phyloP scores from a whole-genome alignment of 2,113 vertebrate genomes.

The Coptodon rendalli region DNA sequence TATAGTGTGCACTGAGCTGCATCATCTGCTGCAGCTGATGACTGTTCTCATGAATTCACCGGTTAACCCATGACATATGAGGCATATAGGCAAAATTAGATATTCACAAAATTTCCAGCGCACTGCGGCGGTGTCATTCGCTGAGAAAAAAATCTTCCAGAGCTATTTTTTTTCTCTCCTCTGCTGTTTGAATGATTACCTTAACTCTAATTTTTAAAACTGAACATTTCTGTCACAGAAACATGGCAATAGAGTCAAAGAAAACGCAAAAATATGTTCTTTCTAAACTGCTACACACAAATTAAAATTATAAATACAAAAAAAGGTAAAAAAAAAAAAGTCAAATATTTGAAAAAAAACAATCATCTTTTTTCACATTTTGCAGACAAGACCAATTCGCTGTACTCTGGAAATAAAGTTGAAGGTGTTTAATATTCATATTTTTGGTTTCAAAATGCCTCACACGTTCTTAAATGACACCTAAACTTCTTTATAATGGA shows the following conservation, averaged over 20 bases:
- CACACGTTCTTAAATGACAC: not conserved
- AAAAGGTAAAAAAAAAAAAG: not conserved
- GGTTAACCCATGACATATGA: rapidly evolving
- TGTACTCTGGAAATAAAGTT: not conserved
- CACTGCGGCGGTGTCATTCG: not conserved
- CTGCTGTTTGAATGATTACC: not conserved
- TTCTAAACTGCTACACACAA: not conserved
- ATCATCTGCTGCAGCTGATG: not conserved
- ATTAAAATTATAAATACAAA: not conserved
- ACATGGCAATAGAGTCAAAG: not conserved
- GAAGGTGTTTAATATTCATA: not conserved
- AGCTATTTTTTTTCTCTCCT: not conserved
- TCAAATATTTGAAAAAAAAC: no score
- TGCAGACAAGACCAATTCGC: not conserved
- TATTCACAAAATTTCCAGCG: not conserved
- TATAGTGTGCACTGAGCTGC: rapidly evolving
- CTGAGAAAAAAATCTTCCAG: not conserved
- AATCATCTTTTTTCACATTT: not conserved
- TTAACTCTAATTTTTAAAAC: not conserved
- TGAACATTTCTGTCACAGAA: not conserved
- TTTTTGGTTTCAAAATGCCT: not conserved
- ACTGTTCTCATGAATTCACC: not conserved
- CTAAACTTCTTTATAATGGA: not conserved
- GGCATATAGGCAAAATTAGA: not conserved
- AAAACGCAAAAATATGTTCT: rapidly evolving